A percentile compares a stretch with the other conserved stretches of the same genome.
These are phyloP conservation scores for Champsocephalus gunnari DNA, from an alignment of 2,797 vertebrate species.

Conservation along the genomic window DNA sequence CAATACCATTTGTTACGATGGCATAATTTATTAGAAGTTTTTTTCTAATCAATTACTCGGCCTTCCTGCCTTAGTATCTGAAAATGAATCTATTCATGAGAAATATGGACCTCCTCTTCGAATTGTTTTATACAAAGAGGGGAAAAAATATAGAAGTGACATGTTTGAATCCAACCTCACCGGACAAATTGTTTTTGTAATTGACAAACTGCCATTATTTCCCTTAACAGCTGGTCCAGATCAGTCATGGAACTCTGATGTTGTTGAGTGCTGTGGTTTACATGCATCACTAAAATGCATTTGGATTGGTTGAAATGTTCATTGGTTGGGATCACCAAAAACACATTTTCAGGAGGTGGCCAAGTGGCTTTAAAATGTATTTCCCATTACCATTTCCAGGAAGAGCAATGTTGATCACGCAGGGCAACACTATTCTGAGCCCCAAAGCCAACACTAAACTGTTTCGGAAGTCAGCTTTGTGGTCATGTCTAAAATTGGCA, in stretches of 20 bases:
- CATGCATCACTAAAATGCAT: neutral
- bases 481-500: neutral
- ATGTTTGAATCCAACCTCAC: neutral
- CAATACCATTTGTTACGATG: no score
- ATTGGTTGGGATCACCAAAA: neutral
- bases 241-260: no score
- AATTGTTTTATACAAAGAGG: neutral
- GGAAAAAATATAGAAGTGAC: neutral
- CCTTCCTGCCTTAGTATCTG: neutral
- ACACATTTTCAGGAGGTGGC: neutral
- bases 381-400: neutral
- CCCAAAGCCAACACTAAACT: neutral
- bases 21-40: no score
- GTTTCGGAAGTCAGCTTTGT: no score
- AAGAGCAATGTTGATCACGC: neutral
- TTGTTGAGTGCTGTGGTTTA: neutral
- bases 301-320: neutral
- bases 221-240: no score
- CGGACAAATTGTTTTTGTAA: neutral
- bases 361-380: neutral
- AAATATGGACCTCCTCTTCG: neutral
- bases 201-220: neutral
- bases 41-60: neutral
- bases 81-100: conserved; percentile 1
- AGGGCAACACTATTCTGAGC: neutral